Base-by-base conservation (phyloP, 2,797 vertebrate genomes). In the Alectoris magna region DNA sequence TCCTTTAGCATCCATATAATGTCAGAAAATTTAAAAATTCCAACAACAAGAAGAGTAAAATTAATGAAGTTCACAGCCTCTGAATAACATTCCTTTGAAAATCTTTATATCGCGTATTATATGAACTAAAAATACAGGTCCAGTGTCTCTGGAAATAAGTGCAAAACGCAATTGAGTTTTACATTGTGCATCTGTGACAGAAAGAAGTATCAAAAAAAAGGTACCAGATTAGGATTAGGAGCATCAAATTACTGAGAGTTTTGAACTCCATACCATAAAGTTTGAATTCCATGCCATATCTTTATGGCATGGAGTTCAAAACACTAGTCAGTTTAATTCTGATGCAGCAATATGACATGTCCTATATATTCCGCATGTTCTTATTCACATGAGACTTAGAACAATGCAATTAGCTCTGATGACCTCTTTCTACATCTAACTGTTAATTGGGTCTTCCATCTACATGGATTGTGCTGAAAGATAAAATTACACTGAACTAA, bases 401-500 rank as follows among this genome's bases (percentile, higher is more conserved):
- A 84, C 17, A 80, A 73, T 67, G 10, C 34, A 55, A n/a, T 56
- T 73, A 63, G 31, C 36, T 93, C 56, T 58, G 41, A 93, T 87
- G 80, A 27, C 22, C 21, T 86, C 76, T 90, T 84, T 88, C 78
- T 73, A 41, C 34, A 9, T 67, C 90, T 88, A 80, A 68, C 72
- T 90, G 76, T 89, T 83, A 58, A 78, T 58, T 78, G 71, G 58
- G 70, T 95, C 94, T 95, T 70, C 91, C 86, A 76, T 88, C 74
- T 93, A 70, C 79, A 58, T 69, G 91, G 82, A 81, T 92, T 95
- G 72, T 86, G 62, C 41, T 88, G 93, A 91, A 94, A 93, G 60
- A 79, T 92, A 72, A 96, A 97, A 96, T 88, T 67, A 70, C 29
- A 91, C 91, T 73, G 48, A 49, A 67, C 39, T 92, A 93, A 51